Conservation (phyloP, 92 coral and sea anemone genomes). For the Desmophyllum pertusum region DNA sequence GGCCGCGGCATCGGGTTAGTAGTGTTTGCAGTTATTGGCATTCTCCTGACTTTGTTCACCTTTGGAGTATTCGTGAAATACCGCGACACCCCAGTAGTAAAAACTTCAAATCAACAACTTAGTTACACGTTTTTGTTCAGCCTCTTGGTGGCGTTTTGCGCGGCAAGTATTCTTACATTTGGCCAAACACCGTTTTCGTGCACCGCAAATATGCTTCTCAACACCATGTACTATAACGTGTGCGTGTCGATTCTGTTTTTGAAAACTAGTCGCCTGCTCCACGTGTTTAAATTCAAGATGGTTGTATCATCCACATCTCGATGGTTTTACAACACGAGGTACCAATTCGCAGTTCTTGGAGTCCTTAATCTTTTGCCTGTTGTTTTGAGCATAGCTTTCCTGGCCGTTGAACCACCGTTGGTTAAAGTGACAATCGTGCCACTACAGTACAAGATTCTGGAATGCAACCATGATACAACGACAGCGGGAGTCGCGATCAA, state of each 20-base stretch:
- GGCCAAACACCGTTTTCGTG: conserved; percentile 54
- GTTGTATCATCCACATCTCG: conserved; percentile 40
- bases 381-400: conserved; percentile 41
- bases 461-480: conserved; percentile 35
- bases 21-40: conserved; percentile 43
- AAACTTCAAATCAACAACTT: conserved; percentile 70
- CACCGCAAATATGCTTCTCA: conserved; percentile 38
- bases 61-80: conserved; percentile 54
- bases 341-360: conserved; percentile 56
- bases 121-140: conserved; percentile 65
- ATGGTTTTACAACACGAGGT: conserved; percentile 50
- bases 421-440: conserved; percentile 53
- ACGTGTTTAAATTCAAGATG: conserved; percentile 63
- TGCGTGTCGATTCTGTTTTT: conserved; percentile 75
- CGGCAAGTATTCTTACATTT: conserved; percentile 49
- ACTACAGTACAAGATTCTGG: conserved; percentile 31
- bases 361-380: conserved; percentile 59
- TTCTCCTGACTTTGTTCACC: conserved; percentile 32
- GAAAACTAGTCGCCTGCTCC: conserved; percentile 73
- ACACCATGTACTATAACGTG: conserved; percentile 44
- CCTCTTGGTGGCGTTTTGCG: conserved; percentile 54
- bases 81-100: conserved; percentile 70
- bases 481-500: conserved; percentile 37
- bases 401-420: conserved; percentile 59
- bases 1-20: conserved; percentile 42